Conservation (phyloP, 2,888 invertebrate species). For the Eurytoma adleriae region DNA sequence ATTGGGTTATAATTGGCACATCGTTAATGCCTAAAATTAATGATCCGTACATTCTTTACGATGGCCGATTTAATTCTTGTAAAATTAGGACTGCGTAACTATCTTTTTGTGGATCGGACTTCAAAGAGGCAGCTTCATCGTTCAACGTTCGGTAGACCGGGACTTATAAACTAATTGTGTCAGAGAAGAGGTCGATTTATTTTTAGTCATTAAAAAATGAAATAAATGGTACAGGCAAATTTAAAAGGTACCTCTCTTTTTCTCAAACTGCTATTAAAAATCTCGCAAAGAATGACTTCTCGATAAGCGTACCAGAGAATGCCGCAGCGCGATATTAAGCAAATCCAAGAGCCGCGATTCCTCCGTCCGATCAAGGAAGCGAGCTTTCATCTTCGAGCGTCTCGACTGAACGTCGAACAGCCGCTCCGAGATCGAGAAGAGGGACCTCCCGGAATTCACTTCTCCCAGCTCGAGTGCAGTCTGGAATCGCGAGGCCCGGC, state of each 20-base stretch:
- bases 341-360: too few species aligned
- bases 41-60: conserved; percentile 10
- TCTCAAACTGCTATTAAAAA: background rate
- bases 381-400: background rate
- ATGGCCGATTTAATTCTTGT: conserved; percentile 13
- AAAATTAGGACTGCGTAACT: conserved; percentile 32
- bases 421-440: conserved; percentile 11
- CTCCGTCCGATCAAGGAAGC: background rate
- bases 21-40: conserved; percentile 23
- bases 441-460: conserved; percentile 47
- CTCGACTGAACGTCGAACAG: background rate
- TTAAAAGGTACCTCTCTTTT: background rate
- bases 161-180: background rate
- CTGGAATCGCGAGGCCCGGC: conserved; percentile 9
- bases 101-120: conserved; percentile 13
- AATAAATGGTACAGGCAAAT: too few species aligned
- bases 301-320: background rate
- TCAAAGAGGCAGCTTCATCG: background rate
- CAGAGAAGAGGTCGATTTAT: too few species aligned
- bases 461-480: conserved; percentile 8
- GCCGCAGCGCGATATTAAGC: too few species aligned
- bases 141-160: conserved; percentile 1
- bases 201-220: too few species aligned
- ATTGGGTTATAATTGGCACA: background rate
- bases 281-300: too few species aligned